A percentile compares a stretch with the other conserved stretches of the same genome.
Evolutionary conservation across 2,113 vertebrate genomes (phyloP).

Genomic region (Sander vitreus): DNA sequence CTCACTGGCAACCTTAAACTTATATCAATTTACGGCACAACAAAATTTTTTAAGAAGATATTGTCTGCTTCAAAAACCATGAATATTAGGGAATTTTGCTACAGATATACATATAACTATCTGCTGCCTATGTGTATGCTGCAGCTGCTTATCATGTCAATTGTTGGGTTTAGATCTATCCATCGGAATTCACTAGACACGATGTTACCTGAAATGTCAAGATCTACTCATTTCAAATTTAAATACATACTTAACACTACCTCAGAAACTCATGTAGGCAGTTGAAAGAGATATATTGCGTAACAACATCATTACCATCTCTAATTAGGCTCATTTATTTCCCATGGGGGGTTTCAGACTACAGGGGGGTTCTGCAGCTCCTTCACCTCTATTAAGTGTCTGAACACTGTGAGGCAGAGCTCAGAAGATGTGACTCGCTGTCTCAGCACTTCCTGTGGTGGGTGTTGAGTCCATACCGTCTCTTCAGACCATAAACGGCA

Average conservation of each 20-base stretch:
- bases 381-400: neutral
- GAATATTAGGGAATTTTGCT: neutral
- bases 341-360: neutral
- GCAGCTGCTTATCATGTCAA: neutral
- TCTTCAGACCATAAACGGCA: conserved; percentile 17
- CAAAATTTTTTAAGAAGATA: neutral
- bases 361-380: neutral
- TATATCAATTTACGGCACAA: neutral
- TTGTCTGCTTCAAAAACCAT: neutral
- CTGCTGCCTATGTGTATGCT: neutral
- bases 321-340: conserved; percentile 1
- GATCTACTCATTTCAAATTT: neutral
- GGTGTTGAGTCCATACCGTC: conserved; percentile 25
- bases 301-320: neutral
- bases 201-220: neutral
- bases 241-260: neutral
- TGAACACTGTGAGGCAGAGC: neutral
- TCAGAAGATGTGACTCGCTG: conserved; percentile 21
- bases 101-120: neutral
- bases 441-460: conserved; percentile 33
- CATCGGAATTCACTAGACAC: neutral
- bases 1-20: neutral
- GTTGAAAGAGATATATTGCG: neutral
- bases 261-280: neutral
- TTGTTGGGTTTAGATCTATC: neutral